Percentiles rank a stretch among this genome's conserved stretches.
Evolutionary conservation across 2,113 vertebrate species (phyloP).

Genomic region (Kryptolebias marmoratus): DNA sequence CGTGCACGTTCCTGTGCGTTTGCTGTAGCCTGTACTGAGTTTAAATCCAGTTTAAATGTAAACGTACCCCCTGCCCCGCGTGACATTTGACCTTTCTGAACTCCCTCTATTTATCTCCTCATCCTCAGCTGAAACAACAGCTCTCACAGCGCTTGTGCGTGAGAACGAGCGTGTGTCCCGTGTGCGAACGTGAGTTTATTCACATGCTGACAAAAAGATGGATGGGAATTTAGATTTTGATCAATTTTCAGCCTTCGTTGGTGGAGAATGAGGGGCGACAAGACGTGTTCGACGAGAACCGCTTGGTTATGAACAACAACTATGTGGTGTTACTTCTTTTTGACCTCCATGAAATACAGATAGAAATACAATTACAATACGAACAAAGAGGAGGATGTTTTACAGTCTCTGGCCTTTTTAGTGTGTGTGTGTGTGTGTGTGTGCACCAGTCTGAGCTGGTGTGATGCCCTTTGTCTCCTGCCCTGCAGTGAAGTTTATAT

Average conservation of each 20-base stretch:
- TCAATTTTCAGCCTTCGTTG: slow-evolving; percentile 35
- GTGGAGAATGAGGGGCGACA: neutral
- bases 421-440: slow-evolving; percentile 8
- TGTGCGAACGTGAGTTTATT: slow-evolving; percentile 33
- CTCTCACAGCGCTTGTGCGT: slow-evolving; percentile 17
- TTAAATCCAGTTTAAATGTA: slow-evolving; percentile 44
- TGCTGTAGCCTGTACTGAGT: slow-evolving; percentile 23
- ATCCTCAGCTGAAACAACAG: slow-evolving; percentile 71
- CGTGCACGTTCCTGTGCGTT: neutral
- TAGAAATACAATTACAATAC: neutral
- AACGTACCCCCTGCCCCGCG: slow-evolving; percentile 44
- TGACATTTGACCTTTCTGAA: slow-evolving; percentile 53
- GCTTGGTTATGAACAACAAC: neutral
- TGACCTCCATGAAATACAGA: neutral
- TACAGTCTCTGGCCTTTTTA: slow-evolving; percentile 1
- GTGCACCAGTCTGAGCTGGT: neutral
- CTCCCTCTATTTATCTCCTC: slow-evolving; percentile 22
- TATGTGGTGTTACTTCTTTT: neutral
- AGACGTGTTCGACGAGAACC: slow-evolving; percentile 9
- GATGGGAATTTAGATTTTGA: slow-evolving; percentile 39
- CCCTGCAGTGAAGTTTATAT: slow-evolving; percentile 58
- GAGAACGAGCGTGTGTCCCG: slow-evolving; percentile 3
- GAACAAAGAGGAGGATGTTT: neutral
- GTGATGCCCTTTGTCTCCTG: slow-evolving; percentile 46
- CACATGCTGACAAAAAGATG: slow-evolving; percentile 18